Conservation (phyloP, 2,888 invertebrate genomes). For the Rotaria socialis region DNA sequence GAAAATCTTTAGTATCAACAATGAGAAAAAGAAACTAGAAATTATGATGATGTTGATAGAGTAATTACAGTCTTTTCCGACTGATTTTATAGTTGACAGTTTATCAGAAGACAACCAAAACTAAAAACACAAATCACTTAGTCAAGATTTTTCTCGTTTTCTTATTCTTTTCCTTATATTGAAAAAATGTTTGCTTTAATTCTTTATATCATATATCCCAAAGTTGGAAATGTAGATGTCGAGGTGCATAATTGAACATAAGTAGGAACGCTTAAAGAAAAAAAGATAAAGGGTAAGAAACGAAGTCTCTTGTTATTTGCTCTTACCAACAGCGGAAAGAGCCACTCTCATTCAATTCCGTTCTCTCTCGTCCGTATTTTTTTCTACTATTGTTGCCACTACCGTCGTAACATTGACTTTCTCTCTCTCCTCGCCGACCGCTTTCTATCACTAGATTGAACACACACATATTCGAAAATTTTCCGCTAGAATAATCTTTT, state of each 20-base stretch:
- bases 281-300: neutral
- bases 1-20: neutral
- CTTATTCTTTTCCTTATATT: neutral
- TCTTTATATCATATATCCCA: neutral
- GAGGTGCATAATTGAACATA: neutral
- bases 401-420: neutral
- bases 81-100: neutral
- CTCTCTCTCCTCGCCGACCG: neutral
- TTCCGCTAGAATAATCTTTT: neutral
- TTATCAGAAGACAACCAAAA: neutral
- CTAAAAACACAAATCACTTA: neutral
- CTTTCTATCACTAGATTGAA: neutral
- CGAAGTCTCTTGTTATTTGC: conserved; percentile 17
- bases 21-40: neutral
- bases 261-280: neutral
- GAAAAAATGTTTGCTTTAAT: neutral
- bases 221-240: neutral
- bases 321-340: neutral
- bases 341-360: conserved; percentile 1
- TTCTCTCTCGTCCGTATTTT: neutral
- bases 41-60: neutral
- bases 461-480: neutral
- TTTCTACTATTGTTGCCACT: neutral
- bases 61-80: neutral
- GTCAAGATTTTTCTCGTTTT: neutral